Base-by-base conservation (phyloP, 1,140 invertebrate genomes). In the Dendroctonus ponderosae region DNA sequence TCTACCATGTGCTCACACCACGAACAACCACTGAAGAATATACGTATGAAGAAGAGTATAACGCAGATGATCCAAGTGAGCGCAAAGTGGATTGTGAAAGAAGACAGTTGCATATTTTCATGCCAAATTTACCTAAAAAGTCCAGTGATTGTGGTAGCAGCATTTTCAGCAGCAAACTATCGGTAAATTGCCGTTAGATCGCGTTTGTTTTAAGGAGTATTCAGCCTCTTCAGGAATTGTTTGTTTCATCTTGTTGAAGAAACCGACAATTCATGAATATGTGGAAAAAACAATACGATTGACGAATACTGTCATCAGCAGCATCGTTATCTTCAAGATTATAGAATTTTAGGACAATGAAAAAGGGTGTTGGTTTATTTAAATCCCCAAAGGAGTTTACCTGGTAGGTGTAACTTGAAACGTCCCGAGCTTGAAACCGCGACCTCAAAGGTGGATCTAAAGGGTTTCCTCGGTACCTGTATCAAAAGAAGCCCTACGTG, bases 401-500 rank as follows among this genome's bases (percentile, higher is more conserved):
- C 82, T 87, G 76, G 79, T 85, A 87, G 37, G 77, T 81, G 50
- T 79, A 80, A 40, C 83, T 81, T 53, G 87, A 79, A 38, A 98
- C 85, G 79, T 96, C 89, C 76, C 93, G 84, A 0, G 92, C 94
- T 80, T 99, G 97, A 80, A 99, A 99, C 58, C 97, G 82, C 0
- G 96, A 97, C 66, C 97, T 82, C 7, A 99, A 80, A 0, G 97
- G 97, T 9, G 96, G 96, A 85, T 99, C 97, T 8, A 99, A 80
- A 0, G 95, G 92, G 78, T 98, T 95, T 2, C 97, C 97, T 66
- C 86, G 85, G 79, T 94, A 95, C 49, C 87, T 80, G 54, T 26
- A 72, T 68, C 53, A 69, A 57, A 57, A 52, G 51, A 68, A 44
- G 11, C 38, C 4, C 38, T 26, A 2, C 1, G 26, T 26, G 26